Conservation (phyloP, 2,888 invertebrate genomes). For the Metopia argyrocephala region DNA sequence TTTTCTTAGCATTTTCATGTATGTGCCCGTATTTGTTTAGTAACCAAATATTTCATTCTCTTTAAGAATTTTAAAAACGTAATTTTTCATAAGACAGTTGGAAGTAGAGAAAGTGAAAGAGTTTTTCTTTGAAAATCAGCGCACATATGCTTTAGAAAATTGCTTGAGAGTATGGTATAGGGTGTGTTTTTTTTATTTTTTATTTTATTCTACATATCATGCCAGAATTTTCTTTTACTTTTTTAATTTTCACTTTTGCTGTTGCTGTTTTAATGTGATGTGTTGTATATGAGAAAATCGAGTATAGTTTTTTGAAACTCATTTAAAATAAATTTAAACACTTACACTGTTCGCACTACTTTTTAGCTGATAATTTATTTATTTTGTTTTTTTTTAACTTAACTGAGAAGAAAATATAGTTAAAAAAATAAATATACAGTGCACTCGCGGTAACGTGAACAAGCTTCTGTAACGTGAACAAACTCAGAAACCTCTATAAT, state of each 20-base stretch:
- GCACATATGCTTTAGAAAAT: neutral
- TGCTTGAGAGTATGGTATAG: neutral
- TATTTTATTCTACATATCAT: constrained; percentile 41
- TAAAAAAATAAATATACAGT: no score
- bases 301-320: constrained; percentile 28
- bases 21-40: constrained; percentile 51
- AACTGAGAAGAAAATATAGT: no score
- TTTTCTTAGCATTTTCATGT: constrained; percentile 43
- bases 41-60: constrained; percentile 50
- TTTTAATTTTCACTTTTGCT: neutral
- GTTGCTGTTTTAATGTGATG: neutral
- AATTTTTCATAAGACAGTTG: neutral
- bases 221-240: neutral
- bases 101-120: neutral
- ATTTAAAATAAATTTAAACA: constrained; percentile 53
- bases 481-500: no score
- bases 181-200: constrained; percentile 27
- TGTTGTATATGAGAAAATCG: neutral
- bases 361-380: neutral
- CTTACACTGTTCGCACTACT: constrained; percentile 21
- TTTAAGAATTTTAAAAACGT: constrained; percentile 31
- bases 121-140: neutral
- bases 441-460: no score
- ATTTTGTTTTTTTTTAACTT: neutral
- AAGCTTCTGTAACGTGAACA: no score